phyloP scores from a whole-genome alignment of 2,888 invertebrate genomes.

The Eristalis intricaria region DNA sequence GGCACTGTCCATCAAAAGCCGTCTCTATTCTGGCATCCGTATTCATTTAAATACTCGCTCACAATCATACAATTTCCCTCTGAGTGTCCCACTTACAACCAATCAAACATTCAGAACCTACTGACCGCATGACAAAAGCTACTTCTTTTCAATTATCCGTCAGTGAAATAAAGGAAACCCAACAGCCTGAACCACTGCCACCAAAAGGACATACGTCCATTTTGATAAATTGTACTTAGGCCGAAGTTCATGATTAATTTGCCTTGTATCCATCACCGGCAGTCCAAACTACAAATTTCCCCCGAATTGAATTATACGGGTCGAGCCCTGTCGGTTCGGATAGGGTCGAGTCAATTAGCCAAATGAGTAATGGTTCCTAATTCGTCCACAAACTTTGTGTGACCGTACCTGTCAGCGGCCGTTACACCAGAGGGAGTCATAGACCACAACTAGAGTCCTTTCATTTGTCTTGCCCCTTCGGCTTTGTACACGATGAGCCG shows the following conservation, averaged over 20 bases:
- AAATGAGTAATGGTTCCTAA: conserved; percentile 37
- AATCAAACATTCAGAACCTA: background rate
- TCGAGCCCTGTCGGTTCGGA: background rate
- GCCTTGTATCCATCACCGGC: background rate
- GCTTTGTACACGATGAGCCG: too few relatives aligned
- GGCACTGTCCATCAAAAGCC: too few relatives aligned
- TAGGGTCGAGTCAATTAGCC: conserved; percentile 28
- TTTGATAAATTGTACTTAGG: conserved; percentile 21
- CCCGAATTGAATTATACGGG: conserved; percentile 30
- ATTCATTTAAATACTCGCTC: too few relatives aligned
- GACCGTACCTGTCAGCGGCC: background rate
- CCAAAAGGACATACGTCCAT: background rate
- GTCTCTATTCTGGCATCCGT: too few relatives aligned
- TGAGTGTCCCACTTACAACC: too few relatives aligned
- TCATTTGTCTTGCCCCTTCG: background rate
- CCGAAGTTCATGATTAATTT: conserved; percentile 47
- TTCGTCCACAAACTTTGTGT: conserved; percentile 2
- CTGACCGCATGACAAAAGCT: background rate
- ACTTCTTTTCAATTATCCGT: conserved; percentile 8
- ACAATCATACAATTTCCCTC: too few relatives aligned
- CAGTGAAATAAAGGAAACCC: background rate
- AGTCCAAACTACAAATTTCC: conserved; percentile 17
- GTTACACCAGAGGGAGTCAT: background rate
- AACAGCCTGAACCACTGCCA: background rate
- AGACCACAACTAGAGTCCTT: background rate